These are phyloP conservation scores for Idaea biselata DNA, from an alignment of 2,888 invertebrate genomes.

Conservation along the genomic window DNA sequence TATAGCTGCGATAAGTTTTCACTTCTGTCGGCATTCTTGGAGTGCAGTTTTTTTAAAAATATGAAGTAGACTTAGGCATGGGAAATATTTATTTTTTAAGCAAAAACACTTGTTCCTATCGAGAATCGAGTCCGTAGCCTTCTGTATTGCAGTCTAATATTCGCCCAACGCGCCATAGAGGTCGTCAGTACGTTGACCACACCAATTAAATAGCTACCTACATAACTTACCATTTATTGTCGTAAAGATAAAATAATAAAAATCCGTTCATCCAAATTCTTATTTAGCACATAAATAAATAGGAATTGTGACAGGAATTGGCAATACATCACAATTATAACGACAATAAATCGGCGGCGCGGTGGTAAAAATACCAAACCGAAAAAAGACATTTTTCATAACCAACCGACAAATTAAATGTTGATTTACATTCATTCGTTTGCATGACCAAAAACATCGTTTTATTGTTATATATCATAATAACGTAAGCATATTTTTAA, in stretches of 20 bases:
- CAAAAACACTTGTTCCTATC: too few species aligned
- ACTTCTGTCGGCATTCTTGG: too few species aligned
- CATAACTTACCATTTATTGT: neutral
- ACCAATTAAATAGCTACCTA: too few species aligned
- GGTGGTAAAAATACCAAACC: conserved; percentile 16
- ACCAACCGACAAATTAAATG: conserved; percentile 57
- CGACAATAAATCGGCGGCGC: conserved; percentile 11
- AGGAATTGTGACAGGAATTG: conserved; percentile 16
- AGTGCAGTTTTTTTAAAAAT: too few species aligned
- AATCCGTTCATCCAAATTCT: neutral
- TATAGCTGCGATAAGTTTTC: too few species aligned
- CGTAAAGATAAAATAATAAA: neutral
- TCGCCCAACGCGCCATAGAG: too few species aligned
- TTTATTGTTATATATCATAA: neutral
- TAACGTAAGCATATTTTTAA: neutral
- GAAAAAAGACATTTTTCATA: conserved; percentile 47
- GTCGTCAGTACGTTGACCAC: too few species aligned
- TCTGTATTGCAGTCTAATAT: too few species aligned
- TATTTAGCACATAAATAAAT: neutral
- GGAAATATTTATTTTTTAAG: too few species aligned
- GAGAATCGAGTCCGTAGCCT: too few species aligned
- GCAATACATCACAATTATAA: conserved; percentile 28
- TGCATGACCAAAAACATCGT: neutral
- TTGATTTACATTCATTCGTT: conserved; percentile 65
- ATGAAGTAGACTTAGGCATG: too few species aligned